Base-by-base conservation (phyloP, 2,113 vertebrate species). In the Zapus hudsonius region DNA sequence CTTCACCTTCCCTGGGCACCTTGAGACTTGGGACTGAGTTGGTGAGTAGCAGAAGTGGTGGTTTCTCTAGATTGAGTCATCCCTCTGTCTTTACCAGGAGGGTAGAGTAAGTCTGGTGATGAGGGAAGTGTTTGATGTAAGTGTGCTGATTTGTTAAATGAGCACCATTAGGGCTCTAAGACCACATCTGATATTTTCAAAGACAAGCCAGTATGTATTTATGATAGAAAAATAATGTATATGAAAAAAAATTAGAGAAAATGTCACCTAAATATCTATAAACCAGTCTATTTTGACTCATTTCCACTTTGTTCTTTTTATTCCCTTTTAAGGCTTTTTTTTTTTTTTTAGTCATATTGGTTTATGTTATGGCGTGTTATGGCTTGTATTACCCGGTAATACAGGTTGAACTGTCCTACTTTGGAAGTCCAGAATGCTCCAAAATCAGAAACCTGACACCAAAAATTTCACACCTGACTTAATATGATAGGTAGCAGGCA, bases 291-390 rank as follows among this genome's bases (percentile, higher is more conserved):
- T 42, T 90, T 93, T 80, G 47, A 29, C 64, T 38, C 40, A 36
- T 88, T 95, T 87, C 52, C 13, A 40, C n/a, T 29, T 52, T 76
- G 6, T 79, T 92, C 8, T 85, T 92, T 94, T 80, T 93, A 74
- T 78, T 82, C 4, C 61, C 22, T 2, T 44, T 19, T 44, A 2
- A 66, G 20, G 12, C 52, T 52, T 52, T 9, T 61, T 70, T 29
- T 9, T 61, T 70, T 29, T 73, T 80, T 92, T 86, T 84, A 19
- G n/a, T 89, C 42, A 96, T 44, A 44, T 38, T 85, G n/a, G 81
- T 38, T 88, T 72, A 87, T 90, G 13, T 64, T 82, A n/a, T 59
- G 29, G 13, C 82, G 23, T 81, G 16, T 4, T 67, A 76, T 70
- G 31, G n/a, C n/a, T 36, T 40, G 13, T 90, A 17, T 80, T 84